phyloP scores from a whole-genome alignment of 2,888 invertebrate genomes.

The Dichetophora obliterata region DNA sequence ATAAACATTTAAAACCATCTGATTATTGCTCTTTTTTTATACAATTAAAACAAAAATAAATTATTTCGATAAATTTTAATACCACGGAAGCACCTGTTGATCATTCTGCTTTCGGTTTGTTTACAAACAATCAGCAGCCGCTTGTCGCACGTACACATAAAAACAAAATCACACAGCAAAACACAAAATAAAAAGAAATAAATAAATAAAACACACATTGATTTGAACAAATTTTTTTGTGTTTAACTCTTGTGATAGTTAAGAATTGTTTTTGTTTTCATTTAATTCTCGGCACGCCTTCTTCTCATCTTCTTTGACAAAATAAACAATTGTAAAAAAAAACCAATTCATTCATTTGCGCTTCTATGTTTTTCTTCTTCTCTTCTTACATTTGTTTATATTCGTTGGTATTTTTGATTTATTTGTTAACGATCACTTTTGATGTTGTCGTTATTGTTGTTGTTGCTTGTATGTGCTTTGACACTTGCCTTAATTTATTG shows the following conservation, averaged over 20 bases:
- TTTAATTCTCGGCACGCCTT: no score
- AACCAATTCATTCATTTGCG: constrained; percentile 40
- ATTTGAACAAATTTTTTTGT: constrained; percentile 48
- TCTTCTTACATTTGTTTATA: constrained; percentile 12
- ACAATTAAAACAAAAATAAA: no score
- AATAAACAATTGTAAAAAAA: constrained; percentile 40
- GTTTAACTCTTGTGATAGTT: constrained; percentile 41
- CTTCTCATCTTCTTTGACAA: neutral
- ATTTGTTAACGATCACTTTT: neutral
- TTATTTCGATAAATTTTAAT: no score
- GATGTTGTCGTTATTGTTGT: constrained; percentile 15
- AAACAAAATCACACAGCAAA: no score
- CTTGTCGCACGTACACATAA: no score
- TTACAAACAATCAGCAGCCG: no score
- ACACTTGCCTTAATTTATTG: constrained; percentile 4
- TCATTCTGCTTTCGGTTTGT: no score
- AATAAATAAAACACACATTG: neutral
- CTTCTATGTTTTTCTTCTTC: neutral
- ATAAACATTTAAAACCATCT: no score
- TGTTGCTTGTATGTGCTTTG: neutral
- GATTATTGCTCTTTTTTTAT: no score
- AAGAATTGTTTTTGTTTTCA: constrained; percentile 26
- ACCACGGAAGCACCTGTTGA: no score
- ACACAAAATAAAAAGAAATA: no score
- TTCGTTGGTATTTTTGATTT: constrained; percentile 27